Evolutionary conservation across 1,140 invertebrate genomes (phyloP), one percentile per base, ranked within the genome.

Genomic region (Polypedilum pembai): DNA sequence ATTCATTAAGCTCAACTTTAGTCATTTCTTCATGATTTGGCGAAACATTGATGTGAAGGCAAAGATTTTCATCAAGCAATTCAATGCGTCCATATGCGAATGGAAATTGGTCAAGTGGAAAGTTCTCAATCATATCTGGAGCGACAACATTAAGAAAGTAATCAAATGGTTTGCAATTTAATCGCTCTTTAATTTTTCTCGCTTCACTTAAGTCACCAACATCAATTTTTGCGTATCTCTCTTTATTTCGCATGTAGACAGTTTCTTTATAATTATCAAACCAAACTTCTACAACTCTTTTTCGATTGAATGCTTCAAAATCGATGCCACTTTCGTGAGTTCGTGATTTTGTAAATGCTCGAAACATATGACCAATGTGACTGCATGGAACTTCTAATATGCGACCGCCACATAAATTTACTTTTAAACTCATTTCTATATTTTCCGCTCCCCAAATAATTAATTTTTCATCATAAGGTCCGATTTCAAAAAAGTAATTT

Each of bases 381-480:
- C 95, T 98, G 80, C 97, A 99, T 1, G 96, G 95, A 15, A 85
- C 89, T 83, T 87, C 96, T 82, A 85, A 89, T 94, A 92, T 94
- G 87, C 91, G 91, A 79, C 98, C 98, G 83, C 86, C 96, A 77
- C 91, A 92, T 80, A 92, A 91, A 90, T 90, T 92, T 73, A 97
- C 94, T 84, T 98, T 94, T 78, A 99, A 98, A 73, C 95, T 98
- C 74, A 99, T 87, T 83, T 99, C 97, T 75, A 98, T 91, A 79
- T 99, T 98, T 82, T 99, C 97, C 12, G 95, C 97, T 40, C 97
- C 97, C 96, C 97, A 99, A 83, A 90, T 92, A 76, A 92, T 95
- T 79, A 99, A 87, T 33, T 89, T 88, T 20, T 89, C 88, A 83
- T 99, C 96, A 80, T 99, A 99, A 3, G 94, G 93, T 8, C 95